Base-by-base conservation (phyloP, 2,888 invertebrate genomes). In the Carterocephalus palaemon region DNA sequence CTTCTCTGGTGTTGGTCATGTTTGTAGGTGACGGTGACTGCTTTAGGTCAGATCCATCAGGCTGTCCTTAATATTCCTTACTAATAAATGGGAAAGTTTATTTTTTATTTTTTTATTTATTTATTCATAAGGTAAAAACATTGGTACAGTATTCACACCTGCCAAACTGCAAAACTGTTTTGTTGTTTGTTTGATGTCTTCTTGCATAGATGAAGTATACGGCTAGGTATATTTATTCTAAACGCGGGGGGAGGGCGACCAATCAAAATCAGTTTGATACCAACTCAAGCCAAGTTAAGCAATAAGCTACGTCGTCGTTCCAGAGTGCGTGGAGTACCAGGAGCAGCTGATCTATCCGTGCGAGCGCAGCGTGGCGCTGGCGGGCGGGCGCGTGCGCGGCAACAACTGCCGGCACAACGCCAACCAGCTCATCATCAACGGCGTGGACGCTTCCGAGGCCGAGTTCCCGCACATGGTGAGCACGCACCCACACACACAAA, bases 311-410 rank as follows among this genome's bases (percentile, higher is more conserved):
- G 2, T 17, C 9, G 13, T 26, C 7, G 15, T 57, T 54, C 0
- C 63, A 77, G 76, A 70, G 41, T 77, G 76, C 40, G 49, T 77
- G 2, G 76, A 76, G 1, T 76, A 76, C 43, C 76, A 76, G 17
- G 63, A 74, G 26, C 52, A 56, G 16, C 47, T 59, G 3, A 60
- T 77, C 0, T 76, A 64, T 19, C 75, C 75, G 0, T 77, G 76
- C 29, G 54, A 54, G 20, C 48, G 46, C 2, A 52, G 60, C 0
- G 58, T 53, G 3, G 54, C 66, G 0, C 29, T 72, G 4, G 43
- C 43, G 0, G 16, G 26, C 7, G 65, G 64, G 0, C 64, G 51
- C 0, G 54, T 47, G 1, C 52, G 75, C 0, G 9, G 10, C 0
- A 60, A 59, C 49, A 52, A 52, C 2, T 76, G 76, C 29, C 57